These are phyloP conservation scores for Caenorhabditis sp. DNA, from an alignment of 2,888 invertebrate genomes.

Conservation along the genomic window DNA sequence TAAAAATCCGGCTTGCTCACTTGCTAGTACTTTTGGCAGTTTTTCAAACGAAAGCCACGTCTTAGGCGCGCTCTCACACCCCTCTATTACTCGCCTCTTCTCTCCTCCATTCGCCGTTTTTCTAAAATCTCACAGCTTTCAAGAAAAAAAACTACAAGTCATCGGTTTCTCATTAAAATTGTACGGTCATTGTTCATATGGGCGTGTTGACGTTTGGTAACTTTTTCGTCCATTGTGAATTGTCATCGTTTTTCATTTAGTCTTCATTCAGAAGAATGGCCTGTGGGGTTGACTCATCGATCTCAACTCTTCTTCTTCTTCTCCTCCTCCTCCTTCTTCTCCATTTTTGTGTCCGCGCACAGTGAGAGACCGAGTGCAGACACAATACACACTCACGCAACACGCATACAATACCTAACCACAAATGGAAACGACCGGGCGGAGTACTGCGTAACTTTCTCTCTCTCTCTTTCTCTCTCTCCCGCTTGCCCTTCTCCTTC, in stretches of 20 bases:
- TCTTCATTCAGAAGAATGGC: too few relatives aligned
- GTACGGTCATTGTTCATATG: too few relatives aligned
- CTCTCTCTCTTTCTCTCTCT: not conserved
- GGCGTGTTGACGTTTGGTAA: too few relatives aligned
- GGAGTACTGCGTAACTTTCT: constrained; percentile 20
- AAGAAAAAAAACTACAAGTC: too few relatives aligned
- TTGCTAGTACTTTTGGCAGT: constrained; percentile 3
- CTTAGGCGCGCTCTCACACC: constrained; percentile 10
- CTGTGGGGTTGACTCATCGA: constrained; percentile 34
- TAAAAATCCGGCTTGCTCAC: constrained; percentile 18
- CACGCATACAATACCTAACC: constrained; percentile 39
- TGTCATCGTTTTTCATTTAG: too few relatives aligned
- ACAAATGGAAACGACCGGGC: constrained; percentile 18
- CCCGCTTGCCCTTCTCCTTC: not conserved
- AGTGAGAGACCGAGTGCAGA: constrained; percentile 5
- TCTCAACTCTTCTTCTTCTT: constrained; percentile 6
- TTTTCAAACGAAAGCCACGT: constrained; percentile 23
- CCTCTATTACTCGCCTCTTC: constrained; percentile 13
- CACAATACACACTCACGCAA: constrained; percentile 15
- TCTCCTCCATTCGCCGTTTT: not conserved
- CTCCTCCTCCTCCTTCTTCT: not conserved
- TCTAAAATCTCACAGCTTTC: too few relatives aligned
- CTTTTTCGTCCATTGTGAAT: too few relatives aligned
- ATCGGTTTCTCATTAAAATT: too few relatives aligned
- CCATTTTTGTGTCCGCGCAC: not conserved